phyloP scores from a whole-genome alignment of 2,888 invertebrate genomes.

The Dynastes grantii region DNA sequence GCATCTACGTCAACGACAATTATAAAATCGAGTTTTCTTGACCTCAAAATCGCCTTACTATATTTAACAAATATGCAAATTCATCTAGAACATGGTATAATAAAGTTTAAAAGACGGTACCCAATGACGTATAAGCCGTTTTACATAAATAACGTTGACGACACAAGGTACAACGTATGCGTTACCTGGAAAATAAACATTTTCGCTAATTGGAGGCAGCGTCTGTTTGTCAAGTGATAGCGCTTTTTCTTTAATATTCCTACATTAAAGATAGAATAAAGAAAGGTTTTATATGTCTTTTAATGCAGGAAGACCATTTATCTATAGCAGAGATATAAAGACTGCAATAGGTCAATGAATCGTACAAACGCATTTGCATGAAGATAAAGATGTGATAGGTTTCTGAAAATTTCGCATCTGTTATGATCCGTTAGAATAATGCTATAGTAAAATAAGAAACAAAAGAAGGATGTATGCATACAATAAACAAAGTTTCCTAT shows the following conservation, averaged over 20 bases:
- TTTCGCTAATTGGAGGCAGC: too few species aligned
- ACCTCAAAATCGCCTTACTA: constrained; percentile 28
- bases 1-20: constrained; percentile 26
- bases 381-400: constrained; percentile 13
- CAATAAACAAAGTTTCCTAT: too few species aligned
- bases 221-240: too few species aligned
- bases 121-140: constrained; percentile 10
- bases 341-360: constrained; percentile 8
- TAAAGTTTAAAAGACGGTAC: constrained; percentile 14
- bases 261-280: not conserved
- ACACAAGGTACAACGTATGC: not conserved
- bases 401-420: constrained; percentile 1
- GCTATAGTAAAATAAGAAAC: not conserved
- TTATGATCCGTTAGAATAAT: too few species aligned
- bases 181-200: too few species aligned
- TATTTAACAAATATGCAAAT: constrained; percentile 38
- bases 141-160: not conserved
- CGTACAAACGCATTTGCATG: constrained; percentile 3
- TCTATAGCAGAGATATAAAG: not conserved
- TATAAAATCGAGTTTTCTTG: constrained; percentile 40
- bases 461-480: not conserved
- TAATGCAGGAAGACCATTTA: constrained; percentile 1
- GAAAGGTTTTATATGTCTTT: not conserved
- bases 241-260: too few species aligned
- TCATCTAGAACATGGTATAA: constrained; percentile 13